Conservation (phyloP, 2,113 vertebrate species). For the Strix uralensis region DNA sequence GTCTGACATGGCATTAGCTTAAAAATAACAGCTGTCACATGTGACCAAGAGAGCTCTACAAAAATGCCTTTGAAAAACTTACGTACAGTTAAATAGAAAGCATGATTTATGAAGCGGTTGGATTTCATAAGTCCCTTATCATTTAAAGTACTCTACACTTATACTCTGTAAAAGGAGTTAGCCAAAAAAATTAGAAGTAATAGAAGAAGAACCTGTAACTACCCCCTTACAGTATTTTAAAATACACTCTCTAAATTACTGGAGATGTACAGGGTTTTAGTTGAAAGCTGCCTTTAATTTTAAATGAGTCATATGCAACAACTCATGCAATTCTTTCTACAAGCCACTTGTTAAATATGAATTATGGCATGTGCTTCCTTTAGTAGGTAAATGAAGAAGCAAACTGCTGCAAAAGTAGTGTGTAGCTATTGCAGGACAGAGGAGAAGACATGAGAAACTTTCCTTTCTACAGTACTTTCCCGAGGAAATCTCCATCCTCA, state of each 20-base stretch:
- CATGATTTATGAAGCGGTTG: neutral
- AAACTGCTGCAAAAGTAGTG: neutral
- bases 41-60: neutral
- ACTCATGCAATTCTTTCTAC: neutral
- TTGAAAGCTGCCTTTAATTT: conserved; percentile 4
- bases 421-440: neutral
- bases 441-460: neutral
- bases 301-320: neutral
- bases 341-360: neutral
- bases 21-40: neutral
- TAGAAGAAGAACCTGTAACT: neutral
- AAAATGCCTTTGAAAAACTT: neutral
- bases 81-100: neutral
- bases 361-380: neutral
- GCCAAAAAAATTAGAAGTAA: neutral
- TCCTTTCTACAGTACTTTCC: neutral
- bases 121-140: neutral
- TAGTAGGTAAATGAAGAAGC: neutral
- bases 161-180: neutral
- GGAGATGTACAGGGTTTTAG: neutral
- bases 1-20: neutral
- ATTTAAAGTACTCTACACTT: neutral
- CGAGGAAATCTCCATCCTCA: neutral
- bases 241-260: neutral
- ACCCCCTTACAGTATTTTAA: neutral